These are phyloP conservation scores for Sinocyclocheilus anshuiensis DNA, from an alignment of 2,113 vertebrate genomes.

Conservation along the genomic window DNA sequence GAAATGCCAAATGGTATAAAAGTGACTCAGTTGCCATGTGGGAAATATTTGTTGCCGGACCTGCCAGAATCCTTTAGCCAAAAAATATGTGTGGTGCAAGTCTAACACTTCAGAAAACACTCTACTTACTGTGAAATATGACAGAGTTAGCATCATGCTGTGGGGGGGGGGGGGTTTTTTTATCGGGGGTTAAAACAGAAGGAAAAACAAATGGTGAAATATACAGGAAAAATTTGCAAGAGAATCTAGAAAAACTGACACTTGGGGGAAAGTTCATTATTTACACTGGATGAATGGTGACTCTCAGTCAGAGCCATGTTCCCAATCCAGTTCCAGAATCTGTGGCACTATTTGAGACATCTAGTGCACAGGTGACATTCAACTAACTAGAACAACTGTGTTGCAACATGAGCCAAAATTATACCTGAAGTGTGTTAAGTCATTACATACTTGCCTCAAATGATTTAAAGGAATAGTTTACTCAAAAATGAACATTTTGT, in stretches of 20 bases:
- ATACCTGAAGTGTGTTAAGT: not conserved
- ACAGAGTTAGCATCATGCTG: not conserved
- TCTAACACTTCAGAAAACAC: slow-evolving; percentile 12
- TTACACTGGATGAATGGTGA: not conserved
- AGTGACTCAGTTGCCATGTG: not conserved
- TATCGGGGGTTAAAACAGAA: not conserved
- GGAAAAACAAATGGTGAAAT: not conserved
- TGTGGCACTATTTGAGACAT: slow-evolving; percentile 3
- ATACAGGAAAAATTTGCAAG: slow-evolving; percentile 13
- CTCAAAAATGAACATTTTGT: no score
- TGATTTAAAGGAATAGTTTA: not conserved
- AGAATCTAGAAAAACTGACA: not conserved
- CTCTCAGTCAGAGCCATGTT: not conserved
- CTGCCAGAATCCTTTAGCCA: no score
- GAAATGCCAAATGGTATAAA: not conserved
- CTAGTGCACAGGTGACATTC: not conserved
- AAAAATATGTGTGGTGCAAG: not conserved
- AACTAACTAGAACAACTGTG: not conserved
- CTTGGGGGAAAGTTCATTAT: slow-evolving; percentile 11
- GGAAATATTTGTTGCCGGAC: not conserved
- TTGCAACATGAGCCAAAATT: not conserved
- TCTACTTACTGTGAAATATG: slow-evolving; percentile 6
- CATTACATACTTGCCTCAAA: not conserved
- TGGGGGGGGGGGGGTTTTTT: not conserved
- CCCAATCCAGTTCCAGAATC: not conserved